A percentile compares a stretch with the other conserved stretches of the same genome.
These are phyloP conservation scores for Pammene fasciana DNA, from an alignment of 2,888 invertebrate genomes.

Conservation along the genomic window DNA sequence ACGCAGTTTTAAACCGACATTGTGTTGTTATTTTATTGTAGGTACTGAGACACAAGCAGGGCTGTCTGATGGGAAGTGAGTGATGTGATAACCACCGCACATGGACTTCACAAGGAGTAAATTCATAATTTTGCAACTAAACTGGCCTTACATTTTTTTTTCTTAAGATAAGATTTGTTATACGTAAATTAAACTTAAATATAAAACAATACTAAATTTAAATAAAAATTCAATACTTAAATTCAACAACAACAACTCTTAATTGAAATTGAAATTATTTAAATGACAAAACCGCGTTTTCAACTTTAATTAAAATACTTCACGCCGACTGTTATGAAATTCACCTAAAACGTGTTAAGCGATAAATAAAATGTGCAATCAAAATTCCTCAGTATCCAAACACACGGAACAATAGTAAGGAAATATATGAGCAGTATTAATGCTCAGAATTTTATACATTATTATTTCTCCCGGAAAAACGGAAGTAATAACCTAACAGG, in stretches of 20 bases:
- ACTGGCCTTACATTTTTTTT: too few relatives aligned
- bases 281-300: neutral
- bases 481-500: conserved; percentile 40
- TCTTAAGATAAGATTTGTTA: too few relatives aligned
- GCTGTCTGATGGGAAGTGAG: too few relatives aligned
- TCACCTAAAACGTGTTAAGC: neutral
- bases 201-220: too few relatives aligned
- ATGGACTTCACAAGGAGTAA: too few relatives aligned
- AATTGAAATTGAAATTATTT: neutral
- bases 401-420: conserved; percentile 33
- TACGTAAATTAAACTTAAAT: too few relatives aligned
- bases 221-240: too few relatives aligned
- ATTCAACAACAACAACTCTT: neutral
- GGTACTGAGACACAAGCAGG: too few relatives aligned
- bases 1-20: too few relatives aligned
- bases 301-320: conserved; percentile 1
- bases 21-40: too few relatives aligned
- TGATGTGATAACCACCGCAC: too few relatives aligned
- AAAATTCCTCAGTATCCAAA: conserved; percentile 28
- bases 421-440: conserved; percentile 40
- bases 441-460: conserved; percentile 32
- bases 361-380: conserved; percentile 15
- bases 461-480: conserved; percentile 33
- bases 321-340: neutral
- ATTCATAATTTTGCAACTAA: too few relatives aligned